Base-by-base conservation (phyloP, 2,113 vertebrate species). In the Corythornis cristatus region DNA sequence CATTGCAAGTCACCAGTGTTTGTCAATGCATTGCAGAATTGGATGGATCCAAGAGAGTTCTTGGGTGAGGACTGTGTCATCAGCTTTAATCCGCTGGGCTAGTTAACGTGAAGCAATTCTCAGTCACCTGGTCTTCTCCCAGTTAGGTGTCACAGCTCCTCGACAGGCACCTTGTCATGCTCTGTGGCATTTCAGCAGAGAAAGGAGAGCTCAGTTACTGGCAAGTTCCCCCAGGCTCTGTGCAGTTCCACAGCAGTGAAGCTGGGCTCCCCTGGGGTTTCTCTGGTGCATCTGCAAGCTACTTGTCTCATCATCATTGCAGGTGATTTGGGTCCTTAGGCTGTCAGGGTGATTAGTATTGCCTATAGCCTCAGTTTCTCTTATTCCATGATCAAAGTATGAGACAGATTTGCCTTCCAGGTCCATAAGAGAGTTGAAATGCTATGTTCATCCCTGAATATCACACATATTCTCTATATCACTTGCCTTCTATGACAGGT, bases 151-250 rank as follows among this genome's bases (percentile, higher is more conserved):
- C 56, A 26, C 40, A 68, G 33, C 26, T 35, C 12, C 26, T 35
- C 13, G 46, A 1, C 12, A 12, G 53, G 16, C 6, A 2, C 2
- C 5, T 25, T 22, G 54, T 2, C 4, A n/a, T 11, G 73, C 70
- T 40, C 31, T 6, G 14, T 3, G 12, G 19, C n/a, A 37, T 42
- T 19, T 12, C 67, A 29, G 28, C 58, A 33, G 53, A 20, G 65
- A 28, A 22, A 70, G 43, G 22, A 53, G 31, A 72, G 65, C 20
- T 40, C 60, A 43, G 64, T 0, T 1, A 23, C 8, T 6, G n/a
- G 19, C 8, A 15, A 29, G 28, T 8, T 45, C 15, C 29, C 42
- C 13, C 26, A 5, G 9, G 61, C 35, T 43, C 28, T 83, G 2
- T 42, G 10, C 26, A 5, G 10, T 25, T 58, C 64, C 3, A 3